Conservation (phyloP, 2,888 invertebrate species). For the Chaitophorus viminalis region DNA sequence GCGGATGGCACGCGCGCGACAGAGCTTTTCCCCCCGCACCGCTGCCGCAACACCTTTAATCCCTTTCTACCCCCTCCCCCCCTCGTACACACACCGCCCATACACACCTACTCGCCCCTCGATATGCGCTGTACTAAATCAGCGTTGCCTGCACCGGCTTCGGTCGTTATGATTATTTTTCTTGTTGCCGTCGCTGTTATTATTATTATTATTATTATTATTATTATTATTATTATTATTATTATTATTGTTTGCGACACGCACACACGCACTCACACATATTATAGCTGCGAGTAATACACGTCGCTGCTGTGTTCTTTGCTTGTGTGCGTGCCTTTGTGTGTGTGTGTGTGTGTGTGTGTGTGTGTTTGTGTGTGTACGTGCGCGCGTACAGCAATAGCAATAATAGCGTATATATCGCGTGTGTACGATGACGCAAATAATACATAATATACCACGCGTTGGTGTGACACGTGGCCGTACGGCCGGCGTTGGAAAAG, state of each 20-base stretch:
- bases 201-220: neutral
- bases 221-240: slow-evolving; percentile 12
- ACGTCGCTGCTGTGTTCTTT: neutral
- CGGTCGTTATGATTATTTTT: slow-evolving; percentile 54
- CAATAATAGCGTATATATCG: neutral
- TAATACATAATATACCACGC: neutral
- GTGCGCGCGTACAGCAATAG: neutral
- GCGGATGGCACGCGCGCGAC: slow-evolving; percentile 32
- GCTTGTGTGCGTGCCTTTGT: neutral
- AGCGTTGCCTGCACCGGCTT: slow-evolving; percentile 31
- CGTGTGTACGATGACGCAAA: neutral
- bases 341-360: neutral
- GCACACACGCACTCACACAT: slow-evolving; percentile 1
- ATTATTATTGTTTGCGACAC: slow-evolving; percentile 35
- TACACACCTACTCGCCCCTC: neutral
- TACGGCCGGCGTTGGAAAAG: neutral
- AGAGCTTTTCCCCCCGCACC: slow-evolving; percentile 15
- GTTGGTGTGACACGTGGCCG: neutral
- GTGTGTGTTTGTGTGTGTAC: no score
- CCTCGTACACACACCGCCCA: neutral
- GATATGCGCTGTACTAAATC: slow-evolving; percentile 27
- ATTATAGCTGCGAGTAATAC: neutral
- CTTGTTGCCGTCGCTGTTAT: slow-evolving; percentile 38
- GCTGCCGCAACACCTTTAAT: slow-evolving; percentile 28
- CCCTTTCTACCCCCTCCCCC: neutral